phyloP scores from a whole-genome alignment of 2,888 invertebrate genomes.

The Ceriagrion tenellum region DNA sequence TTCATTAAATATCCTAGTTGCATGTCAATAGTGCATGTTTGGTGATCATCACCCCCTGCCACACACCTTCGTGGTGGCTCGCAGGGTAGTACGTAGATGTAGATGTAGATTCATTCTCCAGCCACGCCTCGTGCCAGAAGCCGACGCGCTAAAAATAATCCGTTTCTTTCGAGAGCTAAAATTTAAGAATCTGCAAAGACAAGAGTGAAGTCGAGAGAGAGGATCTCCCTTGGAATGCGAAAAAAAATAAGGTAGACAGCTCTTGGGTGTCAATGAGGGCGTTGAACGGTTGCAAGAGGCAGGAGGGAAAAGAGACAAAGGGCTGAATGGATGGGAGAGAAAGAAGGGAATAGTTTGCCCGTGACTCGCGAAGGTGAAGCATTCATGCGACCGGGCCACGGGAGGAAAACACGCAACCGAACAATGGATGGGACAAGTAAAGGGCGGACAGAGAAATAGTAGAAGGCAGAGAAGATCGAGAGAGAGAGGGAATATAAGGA shows the following conservation, averaged over 20 bases:
- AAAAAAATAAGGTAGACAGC: background rate
- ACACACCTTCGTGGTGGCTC: too few species aligned
- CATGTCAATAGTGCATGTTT: too few species aligned
- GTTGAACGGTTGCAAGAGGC: background rate
- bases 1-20: too few species aligned
- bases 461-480: background rate
- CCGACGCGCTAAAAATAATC: background rate
- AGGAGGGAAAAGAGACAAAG: background rate
- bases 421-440: conserved; percentile 18
- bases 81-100: too few species aligned
- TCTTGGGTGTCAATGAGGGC: background rate
- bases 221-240: background rate
- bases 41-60: too few species aligned
- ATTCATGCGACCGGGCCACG: background rate
- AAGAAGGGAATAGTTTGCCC: background rate
- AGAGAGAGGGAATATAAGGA: background rate
- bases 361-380: background rate
- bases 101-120: too few species aligned
- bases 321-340: background rate
- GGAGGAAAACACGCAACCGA: conserved; percentile 34
- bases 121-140: too few species aligned
- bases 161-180: background rate
- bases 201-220: background rate
- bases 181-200: background rate
- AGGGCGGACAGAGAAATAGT: background rate